These are phyloP conservation scores for Etheostoma cragini DNA, from an alignment of 2,113 vertebrate genomes.

Conservation along the genomic window DNA sequence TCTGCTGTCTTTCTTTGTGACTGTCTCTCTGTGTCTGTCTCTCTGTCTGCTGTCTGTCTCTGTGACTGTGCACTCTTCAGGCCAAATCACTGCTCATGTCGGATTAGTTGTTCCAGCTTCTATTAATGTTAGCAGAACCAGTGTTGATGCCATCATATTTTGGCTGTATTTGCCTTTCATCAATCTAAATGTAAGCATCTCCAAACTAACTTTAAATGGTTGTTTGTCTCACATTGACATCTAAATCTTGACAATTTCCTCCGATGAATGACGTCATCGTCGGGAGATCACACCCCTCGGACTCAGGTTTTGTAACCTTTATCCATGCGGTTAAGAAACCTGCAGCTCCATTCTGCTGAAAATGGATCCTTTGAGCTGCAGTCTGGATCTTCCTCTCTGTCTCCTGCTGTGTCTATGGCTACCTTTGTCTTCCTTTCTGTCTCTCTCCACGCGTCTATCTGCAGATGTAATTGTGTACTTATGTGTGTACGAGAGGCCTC, in stretches of 20 bases:
- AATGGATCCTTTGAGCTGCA: conserved; percentile 20
- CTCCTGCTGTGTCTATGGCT: conserved; percentile 21
- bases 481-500: conserved; percentile 19
- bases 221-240: neutral
- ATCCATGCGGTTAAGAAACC: conserved; percentile 7
- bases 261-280: neutral
- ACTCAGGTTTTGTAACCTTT: neutral
- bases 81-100: neutral
- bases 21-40: neutral
- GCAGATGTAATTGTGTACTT: conserved; percentile 51
- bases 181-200: no score
- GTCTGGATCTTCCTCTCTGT: neutral
- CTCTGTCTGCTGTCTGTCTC: neutral
- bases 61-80: neutral
- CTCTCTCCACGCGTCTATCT: conserved; percentile 37
- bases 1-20: no score
- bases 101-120: no score
- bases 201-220: no score
- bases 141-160: neutral
- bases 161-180: neutral
- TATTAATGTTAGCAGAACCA: neutral
- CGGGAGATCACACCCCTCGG: neutral
- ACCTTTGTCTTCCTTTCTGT: conserved; percentile 33
- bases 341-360: conserved; percentile 22
- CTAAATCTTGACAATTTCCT: neutral